Conservation (phyloP, 1,140 invertebrate genomes). For the Drosophila miranda region DNA sequence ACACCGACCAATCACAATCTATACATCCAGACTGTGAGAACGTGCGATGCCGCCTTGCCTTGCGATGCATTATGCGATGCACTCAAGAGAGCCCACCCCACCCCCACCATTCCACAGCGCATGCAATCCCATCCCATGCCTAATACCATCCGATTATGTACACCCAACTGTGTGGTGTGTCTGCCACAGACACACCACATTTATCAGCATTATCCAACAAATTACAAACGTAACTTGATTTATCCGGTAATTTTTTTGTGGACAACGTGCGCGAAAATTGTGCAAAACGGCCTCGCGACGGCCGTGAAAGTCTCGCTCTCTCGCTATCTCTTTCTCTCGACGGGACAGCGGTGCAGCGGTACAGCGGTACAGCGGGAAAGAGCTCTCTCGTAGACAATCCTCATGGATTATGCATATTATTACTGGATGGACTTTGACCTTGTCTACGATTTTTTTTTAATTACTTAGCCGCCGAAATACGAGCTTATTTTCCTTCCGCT, state of each 20-base stretch:
- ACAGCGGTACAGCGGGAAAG: no score
- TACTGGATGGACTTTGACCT: background rate
- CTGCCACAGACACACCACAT: conserved; percentile 57
- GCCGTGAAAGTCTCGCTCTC: conserved; percentile 58
- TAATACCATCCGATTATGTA: conserved; percentile 27
- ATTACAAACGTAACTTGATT: conserved; percentile 82
- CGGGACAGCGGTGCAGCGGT: no score
- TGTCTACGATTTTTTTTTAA: conserved; percentile 36
- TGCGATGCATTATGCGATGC: conserved; percentile 29
- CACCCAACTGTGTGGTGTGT: conserved; percentile 56
- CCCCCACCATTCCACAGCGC: background rate
- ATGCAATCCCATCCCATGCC: no score
- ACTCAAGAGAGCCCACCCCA: conserved; percentile 19
- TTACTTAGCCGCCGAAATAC: conserved; percentile 2
- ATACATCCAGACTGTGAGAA: background rate
- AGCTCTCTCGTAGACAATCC: background rate
- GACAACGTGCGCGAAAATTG: conserved; percentile 43
- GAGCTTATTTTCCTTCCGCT: no score
- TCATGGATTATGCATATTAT: conserved; percentile 22
- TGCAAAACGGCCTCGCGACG: conserved; percentile 37
- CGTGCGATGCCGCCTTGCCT: conserved; percentile 2
- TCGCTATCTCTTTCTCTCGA: no score
- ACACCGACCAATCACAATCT: background rate
- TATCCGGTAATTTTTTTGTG: conserved; percentile 78
- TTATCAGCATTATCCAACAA: conserved; percentile 82